Evolutionary conservation across 2,797 vertebrate species (phyloP), one percentile per base, ranked within the genome.

Genomic region (Anas acuta): DNA sequence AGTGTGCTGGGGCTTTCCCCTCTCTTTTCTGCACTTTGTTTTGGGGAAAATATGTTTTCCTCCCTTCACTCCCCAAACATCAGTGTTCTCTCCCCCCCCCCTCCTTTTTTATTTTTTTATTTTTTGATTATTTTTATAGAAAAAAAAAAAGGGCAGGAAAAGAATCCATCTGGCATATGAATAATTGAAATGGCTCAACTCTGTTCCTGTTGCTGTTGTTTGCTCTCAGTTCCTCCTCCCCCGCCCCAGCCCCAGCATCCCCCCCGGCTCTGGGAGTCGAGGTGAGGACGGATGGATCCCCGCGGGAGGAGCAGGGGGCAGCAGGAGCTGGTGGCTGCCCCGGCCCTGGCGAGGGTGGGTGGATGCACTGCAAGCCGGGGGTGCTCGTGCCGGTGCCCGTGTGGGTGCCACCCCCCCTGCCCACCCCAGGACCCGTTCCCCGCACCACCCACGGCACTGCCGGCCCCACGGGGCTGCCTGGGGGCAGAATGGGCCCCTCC

Each of bases 121-220:
- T 87, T 92, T 45, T 45, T 20, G 20, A 20, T 45, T 91, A 82
- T 97, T 98, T 98, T 97, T 96, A 83, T 96, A 97, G 95, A 96
- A 93, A 84, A 89, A 95, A 81, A 70, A 98, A 98, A 98, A 35
- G 65, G 98, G 97, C 98, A 98, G 97, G 98, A 99, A 99, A 99
- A 98, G 98, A 98, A 99, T 99, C 99, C 99, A 99, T 99, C 99
- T 99, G 99, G 98, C 97, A 84, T 97, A 99, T 99, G 99, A 99
- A 99, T 99, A 99, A 99, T 99, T 99, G 99, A 99, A 98, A 98
- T 98, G 98, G 98, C 99, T 99, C 98, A 99, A 99, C 99, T 99
- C 99, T 98, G 98, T 99, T 99, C 99, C 99, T 99, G 99, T 99
- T 99, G 99, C 98, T 98, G 98, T 98, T 97, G 97, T 98, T 99